phyloP scores from a whole-genome alignment of 64 coral and sea anemone species.

The Dendronephthya gigantea region DNA sequence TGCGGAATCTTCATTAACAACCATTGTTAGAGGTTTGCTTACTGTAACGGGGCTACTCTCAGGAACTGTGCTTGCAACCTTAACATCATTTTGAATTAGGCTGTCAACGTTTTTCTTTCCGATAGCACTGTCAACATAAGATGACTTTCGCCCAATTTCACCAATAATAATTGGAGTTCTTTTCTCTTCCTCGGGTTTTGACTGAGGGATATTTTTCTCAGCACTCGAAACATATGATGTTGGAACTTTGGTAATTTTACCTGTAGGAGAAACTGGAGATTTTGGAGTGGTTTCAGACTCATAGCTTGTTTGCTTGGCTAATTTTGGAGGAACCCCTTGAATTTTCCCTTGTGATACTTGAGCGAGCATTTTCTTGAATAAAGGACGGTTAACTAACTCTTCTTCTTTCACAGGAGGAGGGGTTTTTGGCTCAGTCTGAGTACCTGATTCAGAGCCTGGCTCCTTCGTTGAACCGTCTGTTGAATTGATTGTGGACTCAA shows the following conservation, averaged over 20 bases:
- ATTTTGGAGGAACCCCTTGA: neutral
- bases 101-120: neutral
- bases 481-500: neutral
- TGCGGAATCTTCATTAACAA: neutral
- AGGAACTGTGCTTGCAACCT: neutral
- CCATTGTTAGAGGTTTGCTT: neutral
- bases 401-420: neutral
- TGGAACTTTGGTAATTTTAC: neutral
- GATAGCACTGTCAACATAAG: neutral
- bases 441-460: too few relatives aligned
- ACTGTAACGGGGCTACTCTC: neutral
- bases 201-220: neutral
- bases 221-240: neutral
- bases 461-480: neutral
- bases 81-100: neutral
- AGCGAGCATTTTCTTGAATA: conserved; percentile 10
- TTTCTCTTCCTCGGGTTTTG: neutral
- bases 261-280: neutral
- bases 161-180: neutral
- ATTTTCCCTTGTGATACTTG: conserved; percentile 10
- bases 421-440: neutral
- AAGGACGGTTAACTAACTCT: neutral
- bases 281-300: neutral
- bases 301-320: neutral
- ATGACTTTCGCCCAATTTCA: neutral